Evolutionary conservation across 2,113 vertebrate genomes (phyloP).

Genomic region (Cygnus atratus): DNA sequence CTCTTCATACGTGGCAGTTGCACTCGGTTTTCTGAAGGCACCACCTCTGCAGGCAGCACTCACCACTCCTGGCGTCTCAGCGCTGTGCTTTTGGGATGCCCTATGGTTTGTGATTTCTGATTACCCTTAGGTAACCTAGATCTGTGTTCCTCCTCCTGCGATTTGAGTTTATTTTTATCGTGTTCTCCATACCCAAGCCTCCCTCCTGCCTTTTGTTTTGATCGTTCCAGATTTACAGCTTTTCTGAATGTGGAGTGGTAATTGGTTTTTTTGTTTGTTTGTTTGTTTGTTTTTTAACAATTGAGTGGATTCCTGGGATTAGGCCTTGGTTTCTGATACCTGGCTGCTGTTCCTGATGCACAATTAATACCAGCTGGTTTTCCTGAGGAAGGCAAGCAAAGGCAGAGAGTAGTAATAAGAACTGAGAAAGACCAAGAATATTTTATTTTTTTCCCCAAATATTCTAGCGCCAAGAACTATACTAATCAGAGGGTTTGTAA

Average conservation of each 20-base stretch:
- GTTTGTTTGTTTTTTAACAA: background rate
- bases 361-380: slow-evolving; percentile 74
- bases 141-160: slow-evolving; percentile 24
- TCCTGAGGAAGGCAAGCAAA: slow-evolving; percentile 69
- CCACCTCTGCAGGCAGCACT: no score
- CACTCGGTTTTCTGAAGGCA: background rate
- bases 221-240: slow-evolving; percentile 3
- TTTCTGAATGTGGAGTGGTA: background rate
- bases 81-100: background rate
- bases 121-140: background rate
- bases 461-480: slow-evolving; percentile 44
- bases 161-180: background rate
- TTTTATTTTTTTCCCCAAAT: slow-evolving; percentile 44
- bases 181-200: background rate
- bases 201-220: slow-evolving; percentile 59
- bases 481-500: background rate
- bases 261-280: slow-evolving; percentile 5
- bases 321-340: slow-evolving; percentile 50
- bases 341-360: slow-evolving; percentile 67
- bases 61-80: background rate
- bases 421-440: slow-evolving; percentile 39
- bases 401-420: slow-evolving; percentile 64
- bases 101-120: background rate
- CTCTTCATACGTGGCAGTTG: background rate
- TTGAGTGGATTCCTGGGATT: slow-evolving; percentile 55